Percentiles rank a stretch among this genome's conserved stretches.
Conservation (phyloP, 2,888 invertebrate genomes). For the Diarsia rubi region DNA sequence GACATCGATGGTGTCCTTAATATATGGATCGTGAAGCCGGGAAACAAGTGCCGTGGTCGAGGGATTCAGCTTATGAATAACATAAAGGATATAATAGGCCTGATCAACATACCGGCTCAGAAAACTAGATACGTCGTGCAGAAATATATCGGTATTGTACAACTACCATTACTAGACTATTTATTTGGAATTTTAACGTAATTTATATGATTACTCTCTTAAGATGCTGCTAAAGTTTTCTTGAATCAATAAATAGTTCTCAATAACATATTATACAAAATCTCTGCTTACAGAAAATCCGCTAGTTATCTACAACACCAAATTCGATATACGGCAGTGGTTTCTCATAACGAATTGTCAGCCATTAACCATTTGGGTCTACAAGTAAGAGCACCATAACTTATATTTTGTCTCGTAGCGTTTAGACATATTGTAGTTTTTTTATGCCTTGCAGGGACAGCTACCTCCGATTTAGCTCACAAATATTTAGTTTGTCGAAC, state of each 20-base stretch:
- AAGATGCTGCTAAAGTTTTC: not conserved
- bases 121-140: conserved; percentile 97
- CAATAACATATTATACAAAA: not conserved
- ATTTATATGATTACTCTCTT: too few relatives aligned
- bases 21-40: conserved; percentile 98
- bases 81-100: conserved; percentile 95
- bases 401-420: not conserved
- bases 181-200: too few relatives aligned
- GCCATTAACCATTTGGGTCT: conserved; percentile 98
- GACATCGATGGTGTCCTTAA: conserved; percentile 96
- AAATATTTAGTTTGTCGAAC: conserved; percentile 96
- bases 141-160: conserved; percentile 96
- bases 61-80: conserved; percentile 97
- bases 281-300: conserved; percentile 94
- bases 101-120: conserved; percentile 92
- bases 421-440: conserved; percentile 22
- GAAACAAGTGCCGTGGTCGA: conserved; percentile 97
- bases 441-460: conserved; percentile 92
- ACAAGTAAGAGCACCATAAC: conserved; percentile 91
- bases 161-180: not conserved
- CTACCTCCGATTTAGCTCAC: conserved; percentile 97
- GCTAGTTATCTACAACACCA: conserved; percentile 96
- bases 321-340: conserved; percentile 99
- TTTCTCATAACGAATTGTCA: conserved; percentile 97
- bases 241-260: conserved; percentile 18